Base-by-base conservation (phyloP, 92 coral and sea anemone genomes). In the Bergia puertoricense region DNA sequence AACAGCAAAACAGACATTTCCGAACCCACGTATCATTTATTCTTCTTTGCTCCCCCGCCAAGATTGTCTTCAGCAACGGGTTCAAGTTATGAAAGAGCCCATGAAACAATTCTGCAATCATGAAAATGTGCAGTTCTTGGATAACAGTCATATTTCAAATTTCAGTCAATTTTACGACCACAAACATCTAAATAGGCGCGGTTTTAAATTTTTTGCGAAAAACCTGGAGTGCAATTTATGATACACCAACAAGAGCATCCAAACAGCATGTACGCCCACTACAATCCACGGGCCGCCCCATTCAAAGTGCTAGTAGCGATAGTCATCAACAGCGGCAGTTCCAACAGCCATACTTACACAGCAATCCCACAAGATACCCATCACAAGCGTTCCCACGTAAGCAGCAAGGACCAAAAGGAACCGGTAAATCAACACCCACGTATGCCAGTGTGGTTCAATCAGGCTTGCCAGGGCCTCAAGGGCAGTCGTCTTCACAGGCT, bases 101-200 rank as follows among this genome's bases (percentile, higher is more conserved):
- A 51, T 51, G 59, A 0, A 51, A 51, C 59, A 51, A 51, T 51
- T 51, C 7, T 54, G 62, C 8, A 54, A 11, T 11, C 16, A 7
- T 54, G 62, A 54, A 54, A 54, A 54, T 54, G 62, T 54, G 62
- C 62, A 54, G 13, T 54, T 54, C 16, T 54, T 7, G 8, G 11
- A 69, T 22, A 82, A 89, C 54, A 54, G 75, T 11, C 66, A 89
- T 42, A 69, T 89, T 2, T 66, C 54, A 5, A 45, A 67, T 4
- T 71, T 23, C 22, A 13, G 81, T 15, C 86, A 39, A 44, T 81
- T 88, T 48, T 41, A 74, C 38, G 88, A 88, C 77, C 59, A 81
- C 36, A 81, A 88, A 81, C 90, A 88, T n/a, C 88, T 88, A 6
- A 81, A 88, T 44, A 22, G 76, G 65, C 67, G 74, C 69, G 88